A percentile compares a stretch with the other conserved stretches of the same genome.
These are phyloP conservation scores for Torymus auratus DNA, from an alignment of 2,888 invertebrate species.

Conservation along the genomic window DNA sequence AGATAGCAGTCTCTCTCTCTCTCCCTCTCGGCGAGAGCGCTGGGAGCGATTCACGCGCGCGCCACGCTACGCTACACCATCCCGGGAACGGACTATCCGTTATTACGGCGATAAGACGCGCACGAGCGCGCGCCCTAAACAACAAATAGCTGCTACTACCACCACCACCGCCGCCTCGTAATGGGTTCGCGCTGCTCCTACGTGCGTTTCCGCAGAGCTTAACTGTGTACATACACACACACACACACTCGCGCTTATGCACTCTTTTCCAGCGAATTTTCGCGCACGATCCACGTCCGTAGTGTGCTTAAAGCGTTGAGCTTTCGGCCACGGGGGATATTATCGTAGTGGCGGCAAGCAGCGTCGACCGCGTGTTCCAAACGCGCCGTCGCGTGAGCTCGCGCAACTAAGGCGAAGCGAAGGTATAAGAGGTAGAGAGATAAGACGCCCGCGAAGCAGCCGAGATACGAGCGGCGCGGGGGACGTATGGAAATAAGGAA, in stretches of 20 bases:
- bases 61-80: background rate
- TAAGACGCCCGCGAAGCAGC: conserved; percentile 11
- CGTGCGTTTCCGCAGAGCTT: too few relatives aligned
- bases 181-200: too few relatives aligned
- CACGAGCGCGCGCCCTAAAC: conserved; percentile 49
- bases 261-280: too few relatives aligned
- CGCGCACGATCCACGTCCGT: too few relatives aligned
- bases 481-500: conserved; percentile 24
- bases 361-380: too few relatives aligned
- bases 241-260: too few relatives aligned
- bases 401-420: too few relatives aligned
- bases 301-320: too few relatives aligned
- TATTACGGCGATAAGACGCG: conserved; percentile 63
- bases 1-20: conserved; percentile 33
- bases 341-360: too few relatives aligned
- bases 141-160: conserved; percentile 37
- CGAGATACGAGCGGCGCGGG: background rate
- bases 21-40: conserved; percentile 14
- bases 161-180: background rate
- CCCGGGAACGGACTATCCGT: conserved; percentile 58
- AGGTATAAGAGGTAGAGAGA: background rate
- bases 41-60: conserved; percentile 49
- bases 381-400: too few relatives aligned
- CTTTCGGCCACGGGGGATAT: too few relatives aligned
- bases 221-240: too few relatives aligned